phyloP scores from a whole-genome alignment of 1,140 invertebrate species.

The Procambarus virginalis region DNA sequence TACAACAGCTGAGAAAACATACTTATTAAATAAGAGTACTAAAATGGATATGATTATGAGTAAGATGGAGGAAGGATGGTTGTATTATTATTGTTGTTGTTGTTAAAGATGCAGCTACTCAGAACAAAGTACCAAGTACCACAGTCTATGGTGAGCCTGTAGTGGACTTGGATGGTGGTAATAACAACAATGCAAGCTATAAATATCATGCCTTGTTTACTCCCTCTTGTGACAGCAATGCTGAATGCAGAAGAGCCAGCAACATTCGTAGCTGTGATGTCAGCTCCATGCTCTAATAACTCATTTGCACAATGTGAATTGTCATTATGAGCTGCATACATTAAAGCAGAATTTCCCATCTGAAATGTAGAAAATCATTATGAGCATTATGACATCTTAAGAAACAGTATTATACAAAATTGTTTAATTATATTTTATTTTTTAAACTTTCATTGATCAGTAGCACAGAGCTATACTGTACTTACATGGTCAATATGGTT shows the following conservation, averaged over 20 bases:
- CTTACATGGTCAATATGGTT: constrained; percentile 87
- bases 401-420: neutral
- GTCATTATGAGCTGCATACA: constrained; percentile 91
- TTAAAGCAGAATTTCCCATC: constrained; percentile 89
- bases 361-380: constrained; percentile 72
- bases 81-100: no score
- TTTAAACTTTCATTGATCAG: neutral
- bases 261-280: constrained; percentile 85
- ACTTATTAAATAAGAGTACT: no score
- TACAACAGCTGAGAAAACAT: no score
- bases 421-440: no score
- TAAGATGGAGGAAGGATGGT: no score
- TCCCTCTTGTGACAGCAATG: constrained; percentile 83
- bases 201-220: constrained; percentile 74
- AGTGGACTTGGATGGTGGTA: neutral
- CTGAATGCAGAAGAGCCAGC: constrained; percentile 87
- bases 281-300: constrained; percentile 84
- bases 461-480: constrained; percentile 23
- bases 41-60: no score
- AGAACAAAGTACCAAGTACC: no score
- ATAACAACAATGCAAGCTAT: neutral
- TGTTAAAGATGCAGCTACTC: no score
- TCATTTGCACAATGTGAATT: constrained; percentile 90
- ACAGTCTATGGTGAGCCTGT: no score
- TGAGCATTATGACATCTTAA: neutral